Base-by-base conservation (phyloP, 2,888 invertebrate species). In the Willowsia nigromaculata region DNA sequence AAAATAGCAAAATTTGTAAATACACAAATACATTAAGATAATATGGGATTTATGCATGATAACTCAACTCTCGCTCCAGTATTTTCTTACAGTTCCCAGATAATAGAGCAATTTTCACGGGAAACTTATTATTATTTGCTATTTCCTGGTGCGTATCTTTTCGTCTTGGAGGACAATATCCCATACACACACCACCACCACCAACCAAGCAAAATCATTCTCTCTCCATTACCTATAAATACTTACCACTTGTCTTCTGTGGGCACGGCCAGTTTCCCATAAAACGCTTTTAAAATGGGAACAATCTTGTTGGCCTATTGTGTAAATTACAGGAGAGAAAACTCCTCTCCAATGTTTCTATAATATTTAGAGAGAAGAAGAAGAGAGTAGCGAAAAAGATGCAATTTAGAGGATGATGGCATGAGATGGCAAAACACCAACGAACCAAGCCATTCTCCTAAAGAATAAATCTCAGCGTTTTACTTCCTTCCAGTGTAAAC, bases 381-480 rank as follows among this genome's bases (percentile, higher is more conserved):
- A n/a, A n/a, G n/a, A n/a, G n/a, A n/a, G n/a, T n/a, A n/a, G n/a
- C n/a, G n/a, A n/a, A 25, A 11, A 56, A 33, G 43, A 18, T 9
- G 56, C 80, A 33, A 53, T 53, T 33, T 56, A 30, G 7, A 43
- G 53, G 2, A 56, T 9, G n/a, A 40, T 18, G 59, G 25, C 15
- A 56, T n/a, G 18, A 11, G 25, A 65, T 6, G n/a, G 76, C 80
- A 81, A 9, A 81, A 59, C 30, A 80, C 37, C 22, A 56, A 6
- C 30, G 15, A 27, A 9, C 1, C 2, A 50, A 53, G 9, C 40
- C 5, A 40, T 5, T 18, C 50, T 50, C 27, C 25, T 22, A 76
- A 50, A 85, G 76, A 80, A 86, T 86, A 86, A 86, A 86, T 86
- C 85, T 86, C 85, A 86, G 85, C 65, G 78, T 85, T 74, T 86